Evolutionary conservation across 1,140 invertebrate species (phyloP), one percentile per base, ranked within the genome.

Genomic region (Leguminivora glycinivorella): DNA sequence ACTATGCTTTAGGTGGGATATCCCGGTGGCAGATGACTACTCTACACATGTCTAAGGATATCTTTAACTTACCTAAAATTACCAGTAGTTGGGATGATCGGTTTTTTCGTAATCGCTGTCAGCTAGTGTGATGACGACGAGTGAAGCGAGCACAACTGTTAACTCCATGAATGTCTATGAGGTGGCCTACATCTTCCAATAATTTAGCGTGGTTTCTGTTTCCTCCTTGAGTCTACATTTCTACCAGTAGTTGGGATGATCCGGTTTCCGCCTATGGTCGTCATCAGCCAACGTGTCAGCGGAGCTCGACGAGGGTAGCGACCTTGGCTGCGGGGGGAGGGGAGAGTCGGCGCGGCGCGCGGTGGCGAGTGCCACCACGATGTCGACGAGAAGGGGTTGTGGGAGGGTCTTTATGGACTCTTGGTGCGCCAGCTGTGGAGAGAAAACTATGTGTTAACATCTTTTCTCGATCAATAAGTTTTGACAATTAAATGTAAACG

Each of bases 351-450:
- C 79, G 26, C 80, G 80, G 0, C 79, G 76, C 56, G 87, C 83
- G 14, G 89, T 85, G 0, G 87, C 86, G 0, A 89, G 66, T 0
- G 87, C 83, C 72, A 81, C 76, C 17, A 91, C 82, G 9, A 91
- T 88, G 69, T 91, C 89, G 12, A 90, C 87, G 0, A 91, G 76
- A 2, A 91, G 74, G 0, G 87, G 84, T 34, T 89, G 89, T 0
- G 86, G 75, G 6, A 91, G 69, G 52, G 83, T 83, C 70, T 83
- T 83, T 60, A 91, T 87, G 0, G 87, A 83, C 2, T 89, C 87
- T 74, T 89, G 89, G 5, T 81, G 78, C 5, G 85, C 87, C 24
- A 91, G 85, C 89, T 91, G 75, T 12, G 66, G 10, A 52, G 14
- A 52, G 29, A 67, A 4, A 67, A 19, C 38, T 56, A 60, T 73